Conservation (phyloP, 1,140 invertebrate genomes). For the Lerema accius region DNA sequence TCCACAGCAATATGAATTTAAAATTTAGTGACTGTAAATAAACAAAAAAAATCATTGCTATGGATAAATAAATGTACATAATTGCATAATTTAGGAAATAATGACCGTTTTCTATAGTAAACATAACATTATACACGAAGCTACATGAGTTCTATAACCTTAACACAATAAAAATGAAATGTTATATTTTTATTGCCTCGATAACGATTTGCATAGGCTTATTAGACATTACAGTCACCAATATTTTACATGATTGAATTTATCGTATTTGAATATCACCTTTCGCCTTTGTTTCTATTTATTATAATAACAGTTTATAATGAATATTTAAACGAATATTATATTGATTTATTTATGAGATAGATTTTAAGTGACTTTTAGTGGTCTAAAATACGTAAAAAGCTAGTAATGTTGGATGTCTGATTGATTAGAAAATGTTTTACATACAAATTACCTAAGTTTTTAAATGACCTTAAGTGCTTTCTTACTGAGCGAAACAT, state of each 20-base stretch:
- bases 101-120: not conserved
- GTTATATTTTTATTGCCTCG: slow-evolving; percentile 15
- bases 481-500: no score
- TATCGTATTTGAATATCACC: slow-evolving; percentile 2
- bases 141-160: slow-evolving; percentile 19
- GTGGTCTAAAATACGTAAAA: no score
- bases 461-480: no score
- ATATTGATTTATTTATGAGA: not conserved
- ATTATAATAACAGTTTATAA: not conserved
- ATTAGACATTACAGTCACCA: not conserved
- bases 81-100: slow-evolving; percentile 24
- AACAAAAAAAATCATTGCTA: slow-evolving; percentile 22
- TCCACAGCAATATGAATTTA: slow-evolving; percentile 24
- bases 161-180: slow-evolving; percentile 26
- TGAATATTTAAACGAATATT: not conserved
- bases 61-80: slow-evolving; percentile 6
- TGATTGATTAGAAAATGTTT: no score
- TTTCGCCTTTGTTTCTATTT: slow-evolving; percentile 5
- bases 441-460: no score
- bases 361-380: no score
- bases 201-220: slow-evolving; percentile 16
- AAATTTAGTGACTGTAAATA: slow-evolving; percentile 34
- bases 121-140: not conserved
- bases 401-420: no score
- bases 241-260: slow-evolving; percentile 16